phyloP scores from a whole-genome alignment of 2,113 vertebrate genomes.

The Sarotherodon lohbergeri region DNA sequence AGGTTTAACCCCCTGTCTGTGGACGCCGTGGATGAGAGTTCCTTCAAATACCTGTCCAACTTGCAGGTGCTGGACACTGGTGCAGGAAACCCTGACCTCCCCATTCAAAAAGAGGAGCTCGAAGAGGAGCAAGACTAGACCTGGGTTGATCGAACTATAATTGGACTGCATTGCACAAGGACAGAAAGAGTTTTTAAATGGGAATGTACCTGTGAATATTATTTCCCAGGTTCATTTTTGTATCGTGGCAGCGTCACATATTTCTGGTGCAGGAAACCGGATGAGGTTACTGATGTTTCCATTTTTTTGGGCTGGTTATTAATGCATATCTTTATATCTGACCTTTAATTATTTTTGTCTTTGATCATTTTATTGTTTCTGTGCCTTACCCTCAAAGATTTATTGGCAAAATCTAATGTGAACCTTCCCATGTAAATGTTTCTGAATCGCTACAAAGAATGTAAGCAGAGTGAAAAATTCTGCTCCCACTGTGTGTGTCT shows the following conservation, averaged over 20 bases:
- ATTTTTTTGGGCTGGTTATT: constrained; percentile 29
- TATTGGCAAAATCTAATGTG: neutral
- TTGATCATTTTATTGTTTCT: neutral
- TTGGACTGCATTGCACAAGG: neutral
- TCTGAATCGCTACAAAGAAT: neutral
- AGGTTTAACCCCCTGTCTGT: constrained; percentile 89
- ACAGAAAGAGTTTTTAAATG: neutral
- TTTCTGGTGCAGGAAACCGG: constrained; percentile 69
- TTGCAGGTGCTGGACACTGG: constrained; percentile 90
- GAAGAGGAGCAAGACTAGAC: neutral
- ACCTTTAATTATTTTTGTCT: neutral
- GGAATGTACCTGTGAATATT: neutral
- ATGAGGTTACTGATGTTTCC: constrained; percentile 28
- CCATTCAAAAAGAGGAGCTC: neutral
- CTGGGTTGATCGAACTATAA: neutral
- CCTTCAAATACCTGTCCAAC: constrained; percentile 82
- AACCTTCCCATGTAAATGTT: neutral
- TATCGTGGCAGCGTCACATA: neutral
- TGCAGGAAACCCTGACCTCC: constrained; percentile 25
- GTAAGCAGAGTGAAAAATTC: neutral
- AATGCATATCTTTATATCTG: constrained; percentile 16
- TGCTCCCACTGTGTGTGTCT: neutral
- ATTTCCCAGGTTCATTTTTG: neutral
- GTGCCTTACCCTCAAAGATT: neutral
- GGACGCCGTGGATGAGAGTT: constrained; percentile 81